Percentiles rank a stretch among this genome's conserved stretches.
Conservation (phyloP, 2,888 invertebrate species). For the Hanleya hanleyi region DNA sequence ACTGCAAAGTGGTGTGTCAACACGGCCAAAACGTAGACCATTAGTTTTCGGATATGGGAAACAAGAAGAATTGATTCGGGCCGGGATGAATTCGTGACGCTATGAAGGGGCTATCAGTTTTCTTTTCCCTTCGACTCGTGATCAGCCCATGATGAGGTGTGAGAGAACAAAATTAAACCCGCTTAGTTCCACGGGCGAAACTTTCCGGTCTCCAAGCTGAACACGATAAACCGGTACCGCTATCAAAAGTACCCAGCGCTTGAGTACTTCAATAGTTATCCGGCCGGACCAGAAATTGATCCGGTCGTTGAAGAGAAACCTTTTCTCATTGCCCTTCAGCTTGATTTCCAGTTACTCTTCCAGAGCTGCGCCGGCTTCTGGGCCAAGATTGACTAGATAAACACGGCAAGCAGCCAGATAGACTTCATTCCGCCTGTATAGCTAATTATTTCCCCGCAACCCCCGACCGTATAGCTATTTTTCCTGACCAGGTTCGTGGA, state of each 20-base stretch:
- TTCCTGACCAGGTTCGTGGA: too few relatives aligned
- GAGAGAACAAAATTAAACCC: conserved; percentile 9
- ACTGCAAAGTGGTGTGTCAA: conserved; percentile 8
- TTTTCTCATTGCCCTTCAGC: not conserved
- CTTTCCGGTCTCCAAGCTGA: not conserved
- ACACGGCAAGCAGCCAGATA: too few relatives aligned
- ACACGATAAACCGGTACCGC: not conserved
- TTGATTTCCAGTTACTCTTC: not conserved
- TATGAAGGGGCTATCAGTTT: not conserved
- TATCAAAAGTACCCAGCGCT: not conserved
- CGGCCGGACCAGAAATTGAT: not conserved
- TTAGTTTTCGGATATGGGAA: conserved; percentile 3
- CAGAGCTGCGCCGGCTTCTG: too few relatives aligned
- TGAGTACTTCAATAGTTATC: not conserved
- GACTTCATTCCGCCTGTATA: too few relatives aligned
- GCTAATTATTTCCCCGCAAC: too few relatives aligned
- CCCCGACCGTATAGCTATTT: too few relatives aligned
- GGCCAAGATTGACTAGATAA: too few relatives aligned
- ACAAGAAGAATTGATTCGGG: conserved; percentile 6
- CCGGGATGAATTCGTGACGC: not conserved
- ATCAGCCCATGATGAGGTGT: conserved; percentile 5
- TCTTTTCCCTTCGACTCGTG: not conserved
- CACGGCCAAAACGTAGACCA: conserved; percentile 1
- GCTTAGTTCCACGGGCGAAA: not conserved
- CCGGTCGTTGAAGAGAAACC: not conserved